phyloP scores from a whole-genome alignment of 2,113 vertebrate genomes.

The Protobothrops flavoviridis region DNA sequence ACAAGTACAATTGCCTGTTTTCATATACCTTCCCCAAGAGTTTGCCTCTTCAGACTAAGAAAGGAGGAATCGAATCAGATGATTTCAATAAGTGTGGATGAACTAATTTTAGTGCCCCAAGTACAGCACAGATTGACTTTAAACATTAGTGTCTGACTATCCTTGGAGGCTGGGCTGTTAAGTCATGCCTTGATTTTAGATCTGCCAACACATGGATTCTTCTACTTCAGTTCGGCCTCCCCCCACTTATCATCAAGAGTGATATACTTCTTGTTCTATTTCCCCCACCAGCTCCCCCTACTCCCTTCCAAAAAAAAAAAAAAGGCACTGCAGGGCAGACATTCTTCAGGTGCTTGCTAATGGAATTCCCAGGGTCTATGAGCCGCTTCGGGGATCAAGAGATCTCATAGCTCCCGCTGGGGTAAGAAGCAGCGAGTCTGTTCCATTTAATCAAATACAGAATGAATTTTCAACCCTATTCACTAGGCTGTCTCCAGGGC shows the following conservation, averaged over 20 bases:
- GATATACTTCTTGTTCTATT: conserved; percentile 71
- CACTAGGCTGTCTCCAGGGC: conserved; percentile 69
- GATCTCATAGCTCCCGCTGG: conserved; percentile 70
- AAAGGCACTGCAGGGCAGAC: conserved; percentile 78
- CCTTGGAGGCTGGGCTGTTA: conserved; percentile 57
- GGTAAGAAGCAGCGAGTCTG: conserved; percentile 70
- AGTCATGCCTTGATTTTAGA: conserved; percentile 66
- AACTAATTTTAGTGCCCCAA: conserved; percentile 24
- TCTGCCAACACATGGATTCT: conserved; percentile 63
- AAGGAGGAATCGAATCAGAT: conserved; percentile 11
- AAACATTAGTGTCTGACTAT: conserved; percentile 33
- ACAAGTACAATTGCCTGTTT: conserved; percentile 19
- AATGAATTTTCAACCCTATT: conserved; percentile 72
- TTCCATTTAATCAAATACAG: conserved; percentile 74
- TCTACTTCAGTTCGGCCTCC: conserved; percentile 50
- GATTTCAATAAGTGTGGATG: conserved; percentile 15
- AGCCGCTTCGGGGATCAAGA: conserved; percentile 73
- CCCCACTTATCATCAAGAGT: conserved; percentile 20
- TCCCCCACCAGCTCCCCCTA: conserved; percentile 61
- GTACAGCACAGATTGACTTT: conserved; percentile 22
- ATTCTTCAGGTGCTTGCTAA: conserved; percentile 77
- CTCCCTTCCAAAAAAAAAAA: conserved; percentile 66
- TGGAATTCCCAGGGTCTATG: conserved; percentile 72
- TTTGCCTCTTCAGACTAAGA: conserved; percentile 17
- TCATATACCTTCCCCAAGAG: neutral